Conservation (phyloP, 1,140 invertebrate genomes). For the Trachelipus rathkii region DNA sequence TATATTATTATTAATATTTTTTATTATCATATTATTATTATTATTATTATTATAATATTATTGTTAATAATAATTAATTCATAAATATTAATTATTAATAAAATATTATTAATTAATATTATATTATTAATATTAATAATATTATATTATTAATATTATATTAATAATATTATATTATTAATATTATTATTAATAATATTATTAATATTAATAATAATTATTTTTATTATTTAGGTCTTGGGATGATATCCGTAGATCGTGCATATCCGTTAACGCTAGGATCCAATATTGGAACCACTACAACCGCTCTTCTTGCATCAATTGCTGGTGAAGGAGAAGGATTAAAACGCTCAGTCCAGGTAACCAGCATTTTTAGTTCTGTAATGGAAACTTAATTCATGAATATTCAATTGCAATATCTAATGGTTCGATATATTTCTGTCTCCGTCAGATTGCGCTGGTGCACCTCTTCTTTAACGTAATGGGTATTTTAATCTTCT, state of each 20-base stretch:
- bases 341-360: slow-evolving; percentile 50
- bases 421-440: not conserved
- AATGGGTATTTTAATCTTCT: slow-evolving; percentile 60
- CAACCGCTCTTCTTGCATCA: slow-evolving; percentile 56
- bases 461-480: slow-evolving; percentile 63
- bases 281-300: slow-evolving; percentile 63
- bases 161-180: too few relatives aligned
- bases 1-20: too few relatives aligned
- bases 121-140: too few relatives aligned
- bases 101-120: too few relatives aligned
- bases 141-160: too few relatives aligned
- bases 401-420: not conserved
- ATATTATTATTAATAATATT: too few relatives aligned
- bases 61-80: too few relatives aligned
- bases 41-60: too few relatives aligned
- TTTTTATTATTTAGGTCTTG: slow-evolving; percentile 42
- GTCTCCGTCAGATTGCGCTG: slow-evolving; percentile 56
- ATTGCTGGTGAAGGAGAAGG: slow-evolving; percentile 51
- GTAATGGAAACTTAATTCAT: not conserved
- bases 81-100: too few relatives aligned
- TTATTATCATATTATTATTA: too few relatives aligned
- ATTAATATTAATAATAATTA: too few relatives aligned
- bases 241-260: slow-evolving; percentile 58
- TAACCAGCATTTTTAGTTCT: not conserved
- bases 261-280: slow-evolving; percentile 62